Conservation (phyloP, 2,113 vertebrate genomes). For the Verasper variegatus region DNA sequence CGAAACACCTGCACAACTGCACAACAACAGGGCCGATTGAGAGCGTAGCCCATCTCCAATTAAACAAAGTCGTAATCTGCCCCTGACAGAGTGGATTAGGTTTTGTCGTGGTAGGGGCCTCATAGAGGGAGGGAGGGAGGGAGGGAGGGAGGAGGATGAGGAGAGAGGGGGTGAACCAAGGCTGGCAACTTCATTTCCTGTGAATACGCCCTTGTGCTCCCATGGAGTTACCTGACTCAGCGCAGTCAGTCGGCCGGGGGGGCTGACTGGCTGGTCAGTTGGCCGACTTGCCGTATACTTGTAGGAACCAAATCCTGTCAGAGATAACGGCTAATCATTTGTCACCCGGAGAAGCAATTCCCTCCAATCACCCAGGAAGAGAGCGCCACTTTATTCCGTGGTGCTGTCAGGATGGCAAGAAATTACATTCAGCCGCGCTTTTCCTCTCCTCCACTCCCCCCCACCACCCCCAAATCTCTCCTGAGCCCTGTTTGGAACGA, state of each 20-base stretch:
- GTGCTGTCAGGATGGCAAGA: conserved; percentile 93
- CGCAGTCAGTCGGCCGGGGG: conserved; percentile 5
- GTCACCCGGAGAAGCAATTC: conserved; percentile 98
- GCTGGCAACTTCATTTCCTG: conserved; percentile 90
- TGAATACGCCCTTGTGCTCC: conserved; percentile 83
- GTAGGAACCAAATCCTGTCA: conserved; percentile 94
- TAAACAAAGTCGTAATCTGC: conserved; percentile 88
- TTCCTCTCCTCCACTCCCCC: conserved; percentile 9
- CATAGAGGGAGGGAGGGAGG: conserved; percentile 72
- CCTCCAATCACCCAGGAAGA: conserved; percentile 93
- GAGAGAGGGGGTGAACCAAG: conserved; percentile 18
- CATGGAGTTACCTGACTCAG: conserved; percentile 95
- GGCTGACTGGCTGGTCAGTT: conserved; percentile 18
- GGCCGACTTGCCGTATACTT: conserved; percentile 44
- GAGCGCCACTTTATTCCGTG: conserved; percentile 90
- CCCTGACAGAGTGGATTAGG: conserved; percentile 87
- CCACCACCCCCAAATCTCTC: conserved; percentile 46
- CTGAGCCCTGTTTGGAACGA: conserved; percentile 57
- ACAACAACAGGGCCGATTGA: conserved; percentile 43
- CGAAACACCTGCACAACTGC: conserved; percentile 58
- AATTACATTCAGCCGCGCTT: conserved; percentile 90
- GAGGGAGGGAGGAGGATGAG: conserved; percentile 63
- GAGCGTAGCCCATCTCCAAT: conserved; percentile 82
- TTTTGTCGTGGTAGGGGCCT: conserved; percentile 78
- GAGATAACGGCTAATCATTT: conserved; percentile 99